phyloP scores from a whole-genome alignment of 2,797 vertebrate genomes.

The Psittacula derbiana region DNA sequence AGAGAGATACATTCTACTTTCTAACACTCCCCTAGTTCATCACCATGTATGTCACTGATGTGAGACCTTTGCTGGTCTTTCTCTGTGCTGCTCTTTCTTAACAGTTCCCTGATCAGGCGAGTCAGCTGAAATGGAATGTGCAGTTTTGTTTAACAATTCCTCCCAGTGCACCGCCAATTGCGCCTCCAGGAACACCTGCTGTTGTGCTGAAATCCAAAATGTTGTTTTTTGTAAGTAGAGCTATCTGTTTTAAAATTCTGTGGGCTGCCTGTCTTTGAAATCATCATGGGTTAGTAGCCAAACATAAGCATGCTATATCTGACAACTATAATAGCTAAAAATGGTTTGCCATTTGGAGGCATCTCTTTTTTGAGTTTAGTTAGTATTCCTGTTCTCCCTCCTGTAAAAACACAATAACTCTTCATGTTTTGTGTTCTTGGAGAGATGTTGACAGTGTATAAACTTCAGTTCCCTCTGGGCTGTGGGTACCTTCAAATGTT shows the following conservation, averaged over 20 bases:
- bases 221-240: slow-evolving; percentile 96
- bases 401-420: background rate
- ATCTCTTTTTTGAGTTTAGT: background rate
- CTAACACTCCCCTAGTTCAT: background rate
- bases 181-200: slow-evolving; percentile 96
- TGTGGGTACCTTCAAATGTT: background rate
- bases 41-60: background rate
- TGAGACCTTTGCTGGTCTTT: background rate
- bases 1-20: background rate
- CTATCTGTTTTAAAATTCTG: background rate
- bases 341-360: background rate
- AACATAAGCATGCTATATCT: background rate
- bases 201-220: slow-evolving; percentile 99
- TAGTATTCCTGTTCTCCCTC: background rate
- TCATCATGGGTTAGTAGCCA: background rate
- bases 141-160: slow-evolving; percentile 99
- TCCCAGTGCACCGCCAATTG: slow-evolving; percentile 96
- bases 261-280: background rate
- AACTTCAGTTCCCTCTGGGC: background rate
- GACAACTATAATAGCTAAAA: background rate
- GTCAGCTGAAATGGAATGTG: slow-evolving; percentile 96
- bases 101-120: slow-evolving; percentile 97
- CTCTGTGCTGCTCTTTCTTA: slow-evolving; percentile 6
- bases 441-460: background rate
- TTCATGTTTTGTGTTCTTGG: background rate